Percentiles rank a stretch among this genome's conserved stretches.
Evolutionary conservation across 2,797 vertebrate genomes (phyloP).

Genomic region (Cryptoblepharus egeriae): DNA sequence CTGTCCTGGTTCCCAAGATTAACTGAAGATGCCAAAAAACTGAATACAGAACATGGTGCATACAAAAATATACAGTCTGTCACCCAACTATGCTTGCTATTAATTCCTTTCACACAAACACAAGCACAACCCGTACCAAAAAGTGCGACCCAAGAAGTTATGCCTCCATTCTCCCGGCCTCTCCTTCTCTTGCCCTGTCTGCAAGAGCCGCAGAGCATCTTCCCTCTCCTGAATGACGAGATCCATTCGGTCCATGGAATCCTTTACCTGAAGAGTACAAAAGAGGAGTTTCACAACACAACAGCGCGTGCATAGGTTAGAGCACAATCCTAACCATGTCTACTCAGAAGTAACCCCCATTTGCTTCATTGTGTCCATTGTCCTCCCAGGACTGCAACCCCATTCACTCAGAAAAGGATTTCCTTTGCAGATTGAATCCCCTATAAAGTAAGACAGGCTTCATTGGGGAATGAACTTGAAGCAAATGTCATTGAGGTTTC

Average conservation of each 20-base stretch:
- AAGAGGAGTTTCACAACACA: background rate
- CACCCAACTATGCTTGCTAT: no score
- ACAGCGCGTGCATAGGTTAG: rapidly evolving
- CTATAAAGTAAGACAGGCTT: background rate
- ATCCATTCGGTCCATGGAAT: constrained; percentile 89
- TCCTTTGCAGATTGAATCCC: background rate
- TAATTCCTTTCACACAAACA: background rate
- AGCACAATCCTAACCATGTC: no score
- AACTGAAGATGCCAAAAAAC: no score
- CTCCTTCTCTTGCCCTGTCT: constrained; percentile 91
- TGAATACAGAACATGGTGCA: background rate
- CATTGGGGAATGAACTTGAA: background rate
- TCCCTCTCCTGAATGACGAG: constrained; percentile 90
- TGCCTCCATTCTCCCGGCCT: constrained; percentile 91
- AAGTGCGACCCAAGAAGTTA: constrained; percentile 85
- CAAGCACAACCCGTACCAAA: constrained; percentile 80
- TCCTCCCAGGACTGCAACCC: no score
- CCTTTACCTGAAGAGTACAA: constrained; percentile 79
- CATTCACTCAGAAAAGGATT: background rate
- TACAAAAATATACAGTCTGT: no score
- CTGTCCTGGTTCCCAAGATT: no score
- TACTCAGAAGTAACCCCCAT: no score
- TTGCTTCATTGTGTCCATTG: no score
- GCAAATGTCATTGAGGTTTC: background rate
- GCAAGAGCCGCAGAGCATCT: constrained; percentile 88